Conservation (phyloP, 2,888 invertebrate genomes). For the Idaea dimidiata region DNA sequence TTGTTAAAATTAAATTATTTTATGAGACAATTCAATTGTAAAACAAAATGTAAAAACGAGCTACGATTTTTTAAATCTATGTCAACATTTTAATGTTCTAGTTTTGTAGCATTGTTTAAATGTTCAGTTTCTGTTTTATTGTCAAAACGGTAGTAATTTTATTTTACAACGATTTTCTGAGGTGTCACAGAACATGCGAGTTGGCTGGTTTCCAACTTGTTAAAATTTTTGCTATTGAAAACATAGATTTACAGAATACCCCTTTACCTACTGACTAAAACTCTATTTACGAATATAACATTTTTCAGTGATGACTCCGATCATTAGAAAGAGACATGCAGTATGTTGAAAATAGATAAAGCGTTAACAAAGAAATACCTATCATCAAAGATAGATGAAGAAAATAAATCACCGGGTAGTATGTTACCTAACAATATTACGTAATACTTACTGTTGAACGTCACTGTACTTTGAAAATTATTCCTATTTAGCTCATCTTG, state of each 20-base stretch:
- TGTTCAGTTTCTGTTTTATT: background rate
- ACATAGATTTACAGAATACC: conserved; percentile 1
- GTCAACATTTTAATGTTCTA: background rate
- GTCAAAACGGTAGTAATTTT: background rate
- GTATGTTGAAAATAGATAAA: background rate
- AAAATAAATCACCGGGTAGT: background rate
- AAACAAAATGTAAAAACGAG: conserved; percentile 16
- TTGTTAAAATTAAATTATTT: background rate
- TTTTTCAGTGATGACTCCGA: background rate
- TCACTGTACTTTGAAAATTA: conserved; percentile 58
- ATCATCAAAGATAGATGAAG: no score
- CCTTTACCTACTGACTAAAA: background rate
- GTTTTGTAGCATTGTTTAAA: background rate
- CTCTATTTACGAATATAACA: background rate
- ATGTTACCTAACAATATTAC: background rate
- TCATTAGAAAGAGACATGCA: conserved; percentile 5
- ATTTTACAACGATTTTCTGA: background rate
- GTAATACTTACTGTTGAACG: conserved; percentile 14
- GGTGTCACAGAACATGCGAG: background rate
- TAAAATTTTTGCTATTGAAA: conserved; percentile 1
- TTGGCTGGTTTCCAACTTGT: background rate
- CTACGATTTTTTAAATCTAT: background rate
- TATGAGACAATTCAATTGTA: background rate
- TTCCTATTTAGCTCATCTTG: conserved; percentile 57
- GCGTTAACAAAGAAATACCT: no score